phyloP scores from a whole-genome alignment of 2,113 vertebrate genomes.

The Pseudopodoces humilis region DNA sequence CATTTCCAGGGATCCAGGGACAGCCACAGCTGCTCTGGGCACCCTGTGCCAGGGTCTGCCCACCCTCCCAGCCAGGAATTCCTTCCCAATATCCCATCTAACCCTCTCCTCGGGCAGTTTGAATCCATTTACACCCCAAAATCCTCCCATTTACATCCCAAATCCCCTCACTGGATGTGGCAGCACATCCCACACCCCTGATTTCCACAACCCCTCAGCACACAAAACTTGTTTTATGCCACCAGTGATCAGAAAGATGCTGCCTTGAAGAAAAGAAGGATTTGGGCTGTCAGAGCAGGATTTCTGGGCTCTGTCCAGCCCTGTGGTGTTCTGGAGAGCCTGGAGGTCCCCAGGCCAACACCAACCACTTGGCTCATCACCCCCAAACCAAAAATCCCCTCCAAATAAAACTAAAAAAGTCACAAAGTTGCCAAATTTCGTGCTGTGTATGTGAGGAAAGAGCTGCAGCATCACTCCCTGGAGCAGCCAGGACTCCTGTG shows the following conservation, averaged over 20 bases:
- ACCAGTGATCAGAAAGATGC: background rate
- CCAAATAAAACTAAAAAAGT: background rate
- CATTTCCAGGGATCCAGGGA: background rate
- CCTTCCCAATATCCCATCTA: background rate
- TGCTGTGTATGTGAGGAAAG: background rate
- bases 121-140: background rate
- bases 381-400: background rate
- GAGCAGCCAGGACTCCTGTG: background rate
- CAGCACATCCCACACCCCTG: background rate
- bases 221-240: background rate
- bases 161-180: background rate
- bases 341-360: background rate
- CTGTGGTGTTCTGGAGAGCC: fast-evolving
- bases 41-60: background rate
- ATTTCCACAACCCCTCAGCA: background rate
- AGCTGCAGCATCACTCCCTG: background rate
- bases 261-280: background rate
- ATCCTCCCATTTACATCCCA: background rate
- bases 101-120: background rate
- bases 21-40: background rate
- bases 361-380: background rate
- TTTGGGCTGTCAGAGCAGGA: background rate
- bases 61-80: fast-evolving
- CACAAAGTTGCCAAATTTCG: fast-evolving
- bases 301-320: background rate